phyloP scores from a whole-genome alignment of 1,140 invertebrate genomes.

The Apis florea region DNA sequence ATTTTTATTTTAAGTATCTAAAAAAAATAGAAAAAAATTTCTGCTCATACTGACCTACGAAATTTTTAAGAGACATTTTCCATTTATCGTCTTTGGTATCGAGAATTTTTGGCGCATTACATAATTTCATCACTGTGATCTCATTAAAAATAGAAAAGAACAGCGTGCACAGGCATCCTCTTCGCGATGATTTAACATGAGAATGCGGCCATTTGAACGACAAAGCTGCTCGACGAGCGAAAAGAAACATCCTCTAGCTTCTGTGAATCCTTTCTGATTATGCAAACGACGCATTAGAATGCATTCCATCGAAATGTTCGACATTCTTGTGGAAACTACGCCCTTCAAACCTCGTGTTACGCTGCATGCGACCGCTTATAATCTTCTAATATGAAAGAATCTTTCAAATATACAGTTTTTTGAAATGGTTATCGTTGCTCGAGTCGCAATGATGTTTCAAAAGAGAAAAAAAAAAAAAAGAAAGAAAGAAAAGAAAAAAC shows the following conservation, averaged over 20 bases:
- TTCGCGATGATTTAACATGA: neutral
- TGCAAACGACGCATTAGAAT: constrained; percentile 39
- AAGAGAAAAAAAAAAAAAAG: no score
- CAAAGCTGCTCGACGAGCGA: neutral
- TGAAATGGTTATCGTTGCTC: neutral
- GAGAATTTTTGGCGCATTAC: no score
- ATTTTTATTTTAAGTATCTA: no score
- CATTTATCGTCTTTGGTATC: no score
- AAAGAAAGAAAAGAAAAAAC: no score
- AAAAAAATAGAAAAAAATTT: no score
- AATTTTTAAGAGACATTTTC: no score
- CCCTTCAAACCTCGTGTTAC: neutral
- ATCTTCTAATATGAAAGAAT: neutral
- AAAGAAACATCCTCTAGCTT: neutral
- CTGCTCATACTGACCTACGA: no score
- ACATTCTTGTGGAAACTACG: constrained; percentile 20
- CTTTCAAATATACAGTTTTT: neutral
- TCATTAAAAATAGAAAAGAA: no score
- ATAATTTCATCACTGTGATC: no score
- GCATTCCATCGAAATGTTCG: constrained; percentile 23
- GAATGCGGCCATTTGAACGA: neutral
- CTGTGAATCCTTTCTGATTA: constrained; percentile 20
- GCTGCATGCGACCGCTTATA: neutral
- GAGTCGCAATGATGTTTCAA: neutral
- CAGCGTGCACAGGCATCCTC: neutral